Percentiles rank a stretch among this genome's conserved stretches.
phyloP scores from a whole-genome alignment of 2,888 invertebrate species.

The Rhamnusium bicolor region DNA sequence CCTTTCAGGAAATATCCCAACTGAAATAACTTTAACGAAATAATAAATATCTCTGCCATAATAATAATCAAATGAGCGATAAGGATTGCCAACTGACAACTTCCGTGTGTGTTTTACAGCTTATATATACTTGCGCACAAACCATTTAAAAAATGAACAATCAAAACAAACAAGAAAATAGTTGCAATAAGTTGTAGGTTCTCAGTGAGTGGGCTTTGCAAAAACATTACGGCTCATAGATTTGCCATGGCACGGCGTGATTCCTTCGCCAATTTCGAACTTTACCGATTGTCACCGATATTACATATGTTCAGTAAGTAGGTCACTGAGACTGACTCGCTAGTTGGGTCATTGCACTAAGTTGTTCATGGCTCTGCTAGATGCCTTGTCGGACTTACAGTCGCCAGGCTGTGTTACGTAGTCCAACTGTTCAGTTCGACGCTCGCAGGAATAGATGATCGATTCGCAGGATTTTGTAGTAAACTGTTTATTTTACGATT shows the following conservation, averaged over 20 bases:
- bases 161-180: constrained; percentile 32
- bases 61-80: constrained; percentile 44
- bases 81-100: constrained; percentile 49
- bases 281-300: constrained; percentile 39
- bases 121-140: not conserved
- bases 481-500: constrained; percentile 14
- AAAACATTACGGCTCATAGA: constrained; percentile 13
- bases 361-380: constrained; percentile 42
- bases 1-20: constrained; percentile 41
- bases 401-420: constrained; percentile 42
- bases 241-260: not conserved
- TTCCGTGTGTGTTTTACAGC: constrained; percentile 44
- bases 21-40: constrained; percentile 37
- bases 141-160: constrained; percentile 23
- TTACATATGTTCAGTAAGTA: constrained; percentile 70
- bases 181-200: not conserved
- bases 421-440: constrained; percentile 27
- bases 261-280: constrained; percentile 13
- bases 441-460: constrained; percentile 8
- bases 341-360: constrained; percentile 71
- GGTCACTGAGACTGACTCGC: constrained; percentile 71
- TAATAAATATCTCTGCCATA: constrained; percentile 45
- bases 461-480: constrained; percentile 20
- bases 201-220: constrained; percentile 4
- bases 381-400: constrained; percentile 42